Percentiles rank a stretch among this genome's conserved stretches.
Evolutionary conservation across 2,797 vertebrate genomes (phyloP).

Genomic region (Liparis tanakae): DNA sequence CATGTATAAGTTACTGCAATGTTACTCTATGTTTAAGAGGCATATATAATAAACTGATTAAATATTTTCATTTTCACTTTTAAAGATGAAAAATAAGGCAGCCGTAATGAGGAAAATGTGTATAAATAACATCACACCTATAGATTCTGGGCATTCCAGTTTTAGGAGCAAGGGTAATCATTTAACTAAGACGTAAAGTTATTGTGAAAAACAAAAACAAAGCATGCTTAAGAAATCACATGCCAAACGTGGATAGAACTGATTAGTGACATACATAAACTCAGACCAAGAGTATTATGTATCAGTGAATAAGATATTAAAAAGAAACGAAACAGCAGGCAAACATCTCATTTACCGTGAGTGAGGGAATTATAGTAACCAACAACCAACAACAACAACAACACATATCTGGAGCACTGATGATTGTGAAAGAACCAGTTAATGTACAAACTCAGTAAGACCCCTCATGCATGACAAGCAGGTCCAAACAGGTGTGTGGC

Average conservation of each 20-base stretch:
- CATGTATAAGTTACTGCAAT: conserved; percentile 10
- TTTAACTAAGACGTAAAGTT: conserved; percentile 25
- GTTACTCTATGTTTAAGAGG: conserved; percentile 24
- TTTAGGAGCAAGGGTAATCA: conserved; percentile 17
- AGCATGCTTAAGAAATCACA: conserved; percentile 68
- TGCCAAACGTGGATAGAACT: conserved; percentile 51
- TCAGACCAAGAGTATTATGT: conserved; percentile 75
- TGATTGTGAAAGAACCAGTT: conserved; percentile 75
- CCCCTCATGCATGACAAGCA: conserved; percentile 90
- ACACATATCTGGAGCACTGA: conserved; percentile 51
- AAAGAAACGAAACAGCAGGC: conserved; percentile 69
- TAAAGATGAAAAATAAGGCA: conserved; percentile 34
- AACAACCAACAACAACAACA: conserved; percentile 43
- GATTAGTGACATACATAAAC: conserved; percentile 71
- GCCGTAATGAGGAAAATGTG: conserved; percentile 10
- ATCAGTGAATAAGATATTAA: conserved; percentile 49
- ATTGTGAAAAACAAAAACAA: conserved; percentile 42
- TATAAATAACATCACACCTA: conserved; percentile 10
- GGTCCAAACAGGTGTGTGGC: conserved; percentile 84
- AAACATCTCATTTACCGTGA: conserved; percentile 63
- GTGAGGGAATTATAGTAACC: conserved; percentile 57
- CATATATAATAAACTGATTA: conserved; percentile 19
- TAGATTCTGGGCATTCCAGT: conserved; percentile 12
- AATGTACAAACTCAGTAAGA: conserved; percentile 76
- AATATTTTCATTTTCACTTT: conserved; percentile 17